Conservation (phyloP, 2,797 vertebrate genomes). For the Limosa lapponica region DNA sequence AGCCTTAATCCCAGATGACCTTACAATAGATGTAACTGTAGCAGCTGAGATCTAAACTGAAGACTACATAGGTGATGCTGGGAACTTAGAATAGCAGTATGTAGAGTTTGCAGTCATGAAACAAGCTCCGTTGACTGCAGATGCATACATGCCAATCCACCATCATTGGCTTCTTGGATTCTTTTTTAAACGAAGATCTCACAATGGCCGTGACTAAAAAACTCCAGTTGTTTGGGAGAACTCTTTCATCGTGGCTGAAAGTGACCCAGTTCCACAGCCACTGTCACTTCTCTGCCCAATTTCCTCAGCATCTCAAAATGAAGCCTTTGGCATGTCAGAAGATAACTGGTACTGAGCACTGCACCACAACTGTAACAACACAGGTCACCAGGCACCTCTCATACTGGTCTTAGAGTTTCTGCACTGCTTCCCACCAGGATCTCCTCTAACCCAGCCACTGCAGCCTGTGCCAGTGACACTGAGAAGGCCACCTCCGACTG, state of each 20-base stretch:
- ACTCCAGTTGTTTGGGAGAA: background rate
- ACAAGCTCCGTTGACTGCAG: background rate
- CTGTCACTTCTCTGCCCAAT: background rate
- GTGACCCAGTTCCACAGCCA: background rate
- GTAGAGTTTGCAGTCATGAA: background rate
- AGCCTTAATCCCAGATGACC: background rate
- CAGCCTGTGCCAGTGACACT: rapidly evolving
- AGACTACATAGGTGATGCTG: rapidly evolving
- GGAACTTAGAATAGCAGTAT: background rate
- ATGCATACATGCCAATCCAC: background rate
- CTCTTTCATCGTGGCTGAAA: background rate
- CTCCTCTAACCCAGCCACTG: background rate
- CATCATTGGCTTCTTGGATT: background rate
- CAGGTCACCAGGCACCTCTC: rapidly evolving
- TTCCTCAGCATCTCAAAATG: background rate
- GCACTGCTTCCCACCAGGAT: background rate
- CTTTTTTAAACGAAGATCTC: background rate
- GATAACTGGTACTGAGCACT: background rate
- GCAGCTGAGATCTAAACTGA: background rate
- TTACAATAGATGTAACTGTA: background rate
- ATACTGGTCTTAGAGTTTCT: background rate
- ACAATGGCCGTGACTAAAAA: background rate
- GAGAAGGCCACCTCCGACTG: background rate
- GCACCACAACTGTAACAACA: rapidly evolving
- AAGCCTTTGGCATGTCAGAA: background rate